Base-by-base conservation (phyloP, 2,888 invertebrate genomes). In the Caenorhabditis macrosperma region DNA sequence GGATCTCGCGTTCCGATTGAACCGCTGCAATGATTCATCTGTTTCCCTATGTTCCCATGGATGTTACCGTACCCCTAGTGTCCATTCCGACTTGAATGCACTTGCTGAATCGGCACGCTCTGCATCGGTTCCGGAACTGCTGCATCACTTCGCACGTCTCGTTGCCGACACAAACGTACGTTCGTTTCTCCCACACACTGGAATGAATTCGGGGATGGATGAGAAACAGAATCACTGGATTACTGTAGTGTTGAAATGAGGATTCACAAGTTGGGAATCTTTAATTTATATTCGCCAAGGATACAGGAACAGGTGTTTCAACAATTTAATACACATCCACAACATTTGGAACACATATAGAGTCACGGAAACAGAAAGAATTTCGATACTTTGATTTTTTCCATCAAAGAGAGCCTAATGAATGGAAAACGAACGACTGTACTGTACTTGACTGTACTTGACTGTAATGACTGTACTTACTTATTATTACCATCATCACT, bases 1-100 rank as follows among this genome's bases (percentile, higher is more conserved):
- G 60, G 33, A 54, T 78, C 57, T 85, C 82, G 24, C 85, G 68
- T 46, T 85, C 83, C 6, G 82, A 82, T 78, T 85, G 85, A 22
- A 85, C 85, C 2, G 84, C 85, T 84, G 74, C 30, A 84, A 80
- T 48, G 22, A 26, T 22, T 5, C 20, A 22, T 17, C 30, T 30
- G 33, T 38, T 57, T 57, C 35, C 33, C 17, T 22, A 41, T 30
- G 20, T 7, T 2, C 17, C 24, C 33, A 48, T 46, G n/a, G n/a
- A 22, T 20, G 10, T 44, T 10, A 28, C 12, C 77, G 22, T 22
- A 82, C 84, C 76, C 60, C 71, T 68, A 0, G 78, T 44, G 72
- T 85, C 85, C 85, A 85, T 85, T 35, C 85, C 85, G 17, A 82
- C 78, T 28, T 55, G 60, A 50, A 84, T 67, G 60, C 84, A 85